Percentiles rank a stretch among this genome's conserved stretches.
Evolutionary conservation across 2,113 vertebrate species (phyloP).

Genomic region (Sander lucioperca): DNA sequence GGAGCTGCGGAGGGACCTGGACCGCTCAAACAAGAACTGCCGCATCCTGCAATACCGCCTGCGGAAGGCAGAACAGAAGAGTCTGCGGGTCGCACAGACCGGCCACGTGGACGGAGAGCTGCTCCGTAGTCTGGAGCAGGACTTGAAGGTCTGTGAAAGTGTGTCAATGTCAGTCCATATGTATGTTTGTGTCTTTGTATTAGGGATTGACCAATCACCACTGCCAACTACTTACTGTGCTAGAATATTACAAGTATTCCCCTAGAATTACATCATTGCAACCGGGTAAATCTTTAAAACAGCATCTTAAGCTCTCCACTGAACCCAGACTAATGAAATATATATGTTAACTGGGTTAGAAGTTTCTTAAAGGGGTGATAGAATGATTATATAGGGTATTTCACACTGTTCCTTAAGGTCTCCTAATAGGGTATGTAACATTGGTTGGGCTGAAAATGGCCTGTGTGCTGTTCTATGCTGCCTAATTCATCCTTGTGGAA

Average conservation of each 20-base stretch:
- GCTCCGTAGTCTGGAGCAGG: slow-evolving; percentile 94
- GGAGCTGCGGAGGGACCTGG: slow-evolving; percentile 96
- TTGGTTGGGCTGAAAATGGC: no score
- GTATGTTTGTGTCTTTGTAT: background rate
- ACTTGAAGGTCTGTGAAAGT: slow-evolving; percentile 90
- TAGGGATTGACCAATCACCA: background rate
- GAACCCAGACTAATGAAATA: background rate
- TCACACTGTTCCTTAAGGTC: no score
- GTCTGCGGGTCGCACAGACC: slow-evolving; percentile 95
- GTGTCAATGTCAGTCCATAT: background rate
- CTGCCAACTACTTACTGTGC: background rate
- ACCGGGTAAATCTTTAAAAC: background rate
- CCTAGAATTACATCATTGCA: background rate
- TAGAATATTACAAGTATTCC: background rate
- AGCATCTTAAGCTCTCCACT: background rate
- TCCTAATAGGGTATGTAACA: no score
- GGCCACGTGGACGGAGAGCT: slow-evolving; percentile 97
- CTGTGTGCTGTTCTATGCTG: no score
- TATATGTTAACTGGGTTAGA: background rate
- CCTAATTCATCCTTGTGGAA: no score
- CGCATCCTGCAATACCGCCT: slow-evolving; percentile 98
- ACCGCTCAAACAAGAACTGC: slow-evolving; percentile 98
- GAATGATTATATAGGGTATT: no score
- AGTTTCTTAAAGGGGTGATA: background rate
- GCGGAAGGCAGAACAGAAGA: slow-evolving; percentile 97